Percentiles rank a stretch among this genome's conserved stretches.
Evolutionary conservation across 30 jellyfish, hydroid and myxozoan species (phyloP).

Genomic region (Hydractinia symbiolongicarpus): DNA sequence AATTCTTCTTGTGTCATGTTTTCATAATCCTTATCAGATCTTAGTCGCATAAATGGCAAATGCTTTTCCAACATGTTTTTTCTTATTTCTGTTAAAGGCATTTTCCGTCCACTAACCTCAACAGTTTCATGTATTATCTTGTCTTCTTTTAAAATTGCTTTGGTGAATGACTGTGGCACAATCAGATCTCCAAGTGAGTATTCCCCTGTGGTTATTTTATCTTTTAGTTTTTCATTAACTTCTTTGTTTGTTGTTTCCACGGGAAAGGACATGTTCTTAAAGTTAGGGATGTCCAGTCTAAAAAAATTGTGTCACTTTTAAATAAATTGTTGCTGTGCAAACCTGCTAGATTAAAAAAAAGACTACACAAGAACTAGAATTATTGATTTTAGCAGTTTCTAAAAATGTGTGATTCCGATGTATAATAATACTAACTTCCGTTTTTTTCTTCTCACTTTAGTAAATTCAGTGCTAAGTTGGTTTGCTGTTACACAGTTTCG

Average conservation of each 20-base stretch:
- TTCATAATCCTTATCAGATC: background rate
- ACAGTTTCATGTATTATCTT: background rate
- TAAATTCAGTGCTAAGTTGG: no score
- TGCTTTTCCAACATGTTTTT: background rate
- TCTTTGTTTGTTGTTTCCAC: background rate
- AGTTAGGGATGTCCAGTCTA: background rate
- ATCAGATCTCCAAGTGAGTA: conserved; percentile 16
- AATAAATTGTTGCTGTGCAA: no score
- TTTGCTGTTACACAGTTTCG: no score
- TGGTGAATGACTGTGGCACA: background rate
- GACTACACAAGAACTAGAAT: no score
- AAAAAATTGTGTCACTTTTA: no score
- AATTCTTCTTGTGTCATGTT: conserved; percentile 12
- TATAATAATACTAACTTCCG: no score
- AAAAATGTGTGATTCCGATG: no score
- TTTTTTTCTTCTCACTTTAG: no score
- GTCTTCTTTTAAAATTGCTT: background rate
- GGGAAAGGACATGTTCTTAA: no score
- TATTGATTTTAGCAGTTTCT: no score
- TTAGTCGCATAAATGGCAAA: background rate
- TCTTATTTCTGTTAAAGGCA: conserved; percentile 10
- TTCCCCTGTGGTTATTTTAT: conserved; percentile 7
- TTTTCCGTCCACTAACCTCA: conserved; percentile 12
- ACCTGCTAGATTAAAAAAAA: no score
- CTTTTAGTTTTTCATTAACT: conserved; percentile 3